Conservation (phyloP, 2,888 invertebrate genomes). For the Tipula lateralis region DNA sequence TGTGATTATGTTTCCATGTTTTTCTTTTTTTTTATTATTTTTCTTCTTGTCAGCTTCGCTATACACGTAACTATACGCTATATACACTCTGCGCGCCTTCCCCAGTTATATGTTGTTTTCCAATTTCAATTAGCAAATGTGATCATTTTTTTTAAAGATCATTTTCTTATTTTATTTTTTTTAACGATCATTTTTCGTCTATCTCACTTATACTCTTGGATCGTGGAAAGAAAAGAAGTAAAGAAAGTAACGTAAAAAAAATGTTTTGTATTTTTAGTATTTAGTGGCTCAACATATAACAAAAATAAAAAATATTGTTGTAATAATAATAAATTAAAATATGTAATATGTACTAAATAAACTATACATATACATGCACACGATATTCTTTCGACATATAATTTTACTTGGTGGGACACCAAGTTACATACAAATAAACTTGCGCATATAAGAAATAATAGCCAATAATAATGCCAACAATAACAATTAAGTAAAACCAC, state of each 20-base stretch:
- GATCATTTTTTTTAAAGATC: constrained; percentile 7
- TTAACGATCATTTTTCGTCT: constrained; percentile 14
- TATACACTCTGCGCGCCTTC: not conserved
- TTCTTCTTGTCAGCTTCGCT: not conserved
- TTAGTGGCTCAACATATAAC: not conserved
- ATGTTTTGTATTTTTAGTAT: constrained; percentile 1
- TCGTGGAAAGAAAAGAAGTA: constrained; percentile 19
- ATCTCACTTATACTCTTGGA: not conserved
- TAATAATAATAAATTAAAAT: not conserved
- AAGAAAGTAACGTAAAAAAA: not conserved
- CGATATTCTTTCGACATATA: not conserved
- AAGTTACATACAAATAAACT: not conserved
- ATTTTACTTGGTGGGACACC: not conserved
- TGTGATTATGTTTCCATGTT: constrained; percentile 19
- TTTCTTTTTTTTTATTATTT: not conserved
- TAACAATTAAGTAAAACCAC: not conserved
- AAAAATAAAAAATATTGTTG: constrained; percentile 14
- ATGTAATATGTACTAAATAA: not conserved
- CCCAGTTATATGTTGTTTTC: constrained; percentile 1
- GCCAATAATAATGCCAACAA: not conserved
- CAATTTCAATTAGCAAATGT: constrained; percentile 24
- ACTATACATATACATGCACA: not conserved
- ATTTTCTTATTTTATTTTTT: not conserved
- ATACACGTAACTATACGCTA: constrained; percentile 19
- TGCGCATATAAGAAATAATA: not conserved